Evolutionary conservation across 2,113 vertebrate genomes (phyloP).

Genomic region (Varanus salvator): DNA sequence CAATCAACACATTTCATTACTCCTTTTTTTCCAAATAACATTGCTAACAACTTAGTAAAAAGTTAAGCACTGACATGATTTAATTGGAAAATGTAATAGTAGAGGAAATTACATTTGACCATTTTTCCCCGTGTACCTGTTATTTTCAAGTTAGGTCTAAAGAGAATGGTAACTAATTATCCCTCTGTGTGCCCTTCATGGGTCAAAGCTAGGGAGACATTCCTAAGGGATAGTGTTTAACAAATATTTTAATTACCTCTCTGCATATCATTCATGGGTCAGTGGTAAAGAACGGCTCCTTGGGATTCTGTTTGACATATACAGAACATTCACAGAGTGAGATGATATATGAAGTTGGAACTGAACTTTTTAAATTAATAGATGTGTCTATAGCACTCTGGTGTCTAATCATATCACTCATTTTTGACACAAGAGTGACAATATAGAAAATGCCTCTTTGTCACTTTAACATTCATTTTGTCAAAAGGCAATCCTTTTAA

Average conservation of each 20-base stretch:
- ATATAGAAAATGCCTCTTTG: neutral
- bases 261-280: slow-evolving; percentile 40
- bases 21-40: neutral
- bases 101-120: neutral
- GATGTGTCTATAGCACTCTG: neutral
- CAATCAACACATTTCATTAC: too few species aligned
- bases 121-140: neutral
- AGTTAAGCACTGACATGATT: neutral
- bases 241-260: slow-evolving; percentile 38
- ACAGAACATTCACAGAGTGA: slow-evolving; percentile 8
- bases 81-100: neutral
- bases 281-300: slow-evolving; percentile 8
- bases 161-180: slow-evolving; percentile 24
- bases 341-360: neutral
- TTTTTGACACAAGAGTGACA: neutral
- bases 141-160: slow-evolving; percentile 3
- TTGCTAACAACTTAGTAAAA: neutral
- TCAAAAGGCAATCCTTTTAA: neutral
- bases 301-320: neutral
- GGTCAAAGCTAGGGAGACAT: slow-evolving; percentile 24
- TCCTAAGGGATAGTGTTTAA: slow-evolving; percentile 27
- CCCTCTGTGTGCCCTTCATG: slow-evolving; percentile 24
- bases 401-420: neutral
- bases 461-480: neutral
- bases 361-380: slow-evolving; percentile 3